Percentiles rank a stretch among this genome's conserved stretches.
Evolutionary conservation across 2,888 invertebrate species (phyloP).

Genomic region (Aphodius granarius): DNA sequence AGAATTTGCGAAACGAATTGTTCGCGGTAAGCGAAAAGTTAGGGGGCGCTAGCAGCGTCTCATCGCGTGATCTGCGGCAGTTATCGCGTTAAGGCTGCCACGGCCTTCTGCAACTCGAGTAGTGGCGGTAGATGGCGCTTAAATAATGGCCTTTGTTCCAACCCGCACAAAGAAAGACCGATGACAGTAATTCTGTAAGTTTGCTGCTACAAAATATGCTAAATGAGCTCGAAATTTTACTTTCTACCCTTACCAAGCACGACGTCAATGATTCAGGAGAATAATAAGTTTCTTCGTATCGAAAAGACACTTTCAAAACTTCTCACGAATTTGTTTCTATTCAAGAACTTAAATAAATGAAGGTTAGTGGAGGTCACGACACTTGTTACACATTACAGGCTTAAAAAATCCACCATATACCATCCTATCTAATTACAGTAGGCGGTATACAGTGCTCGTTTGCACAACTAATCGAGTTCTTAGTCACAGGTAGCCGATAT

Average conservation of each 20-base stretch:
- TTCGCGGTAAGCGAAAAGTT: background rate
- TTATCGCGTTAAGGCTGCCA: conserved; percentile 22
- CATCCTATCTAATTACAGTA: too few relatives aligned
- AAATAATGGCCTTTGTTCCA: conserved; percentile 38
- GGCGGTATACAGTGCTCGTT: background rate
- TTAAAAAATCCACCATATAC: too few relatives aligned
- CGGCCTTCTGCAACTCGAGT: background rate
- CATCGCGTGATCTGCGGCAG: conserved; percentile 35
- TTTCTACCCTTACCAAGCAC: background rate
- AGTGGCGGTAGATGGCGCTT: conserved; percentile 34
- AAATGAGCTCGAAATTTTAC: conserved; percentile 30
- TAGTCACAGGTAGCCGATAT: background rate
- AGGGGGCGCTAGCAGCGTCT: conserved; percentile 14
- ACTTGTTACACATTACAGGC: too few relatives aligned
- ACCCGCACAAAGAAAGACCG: conserved; percentile 30
- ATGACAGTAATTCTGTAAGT: conserved; percentile 38
- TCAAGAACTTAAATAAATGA: too few relatives aligned
- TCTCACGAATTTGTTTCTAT: too few relatives aligned
- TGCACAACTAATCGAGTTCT: background rate
- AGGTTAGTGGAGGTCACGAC: too few relatives aligned
- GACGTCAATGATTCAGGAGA: background rate
- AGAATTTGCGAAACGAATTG: background rate
- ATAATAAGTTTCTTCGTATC: conserved; percentile 22
- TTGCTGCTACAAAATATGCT: conserved; percentile 35
- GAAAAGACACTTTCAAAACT: too few relatives aligned